These are phyloP conservation scores for Elysia crispata DNA, from an alignment of 2,888 invertebrate genomes.

Conservation along the genomic window DNA sequence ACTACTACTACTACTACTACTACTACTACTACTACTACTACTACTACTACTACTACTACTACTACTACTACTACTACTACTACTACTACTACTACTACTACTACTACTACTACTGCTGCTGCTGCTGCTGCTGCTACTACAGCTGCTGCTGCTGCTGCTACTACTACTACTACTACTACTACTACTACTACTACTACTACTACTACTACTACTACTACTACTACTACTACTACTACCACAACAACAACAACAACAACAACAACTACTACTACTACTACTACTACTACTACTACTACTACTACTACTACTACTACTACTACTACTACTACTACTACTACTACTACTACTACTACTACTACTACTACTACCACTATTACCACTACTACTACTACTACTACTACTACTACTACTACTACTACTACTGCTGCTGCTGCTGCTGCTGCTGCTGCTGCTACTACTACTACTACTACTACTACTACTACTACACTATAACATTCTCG, in stretches of 20 bases:
- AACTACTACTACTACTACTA: no score
- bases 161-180: not conserved
- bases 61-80: constrained; percentile 33
- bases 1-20: constrained; percentile 34
- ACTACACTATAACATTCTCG: no score
- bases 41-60: constrained; percentile 27
- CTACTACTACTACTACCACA: no score
- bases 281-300: no score
- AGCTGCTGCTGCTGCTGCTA: constrained; percentile 6
- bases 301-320: not conserved
- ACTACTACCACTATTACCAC: constrained; percentile 5
- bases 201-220: not conserved
- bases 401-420: constrained; percentile 9
- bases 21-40: constrained; percentile 25
- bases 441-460: constrained; percentile 9
- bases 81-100: constrained; percentile 34
- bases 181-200: not conserved
- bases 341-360: constrained; percentile 7
- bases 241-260: no score
- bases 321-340: not conserved
- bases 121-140: constrained; percentile 23
- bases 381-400: constrained; percentile 11
- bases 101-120: constrained; percentile 31
- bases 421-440: constrained; percentile 1
- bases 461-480: no score